phyloP scores from a whole-genome alignment of 2,888 invertebrate species.

The Elegia similella region DNA sequence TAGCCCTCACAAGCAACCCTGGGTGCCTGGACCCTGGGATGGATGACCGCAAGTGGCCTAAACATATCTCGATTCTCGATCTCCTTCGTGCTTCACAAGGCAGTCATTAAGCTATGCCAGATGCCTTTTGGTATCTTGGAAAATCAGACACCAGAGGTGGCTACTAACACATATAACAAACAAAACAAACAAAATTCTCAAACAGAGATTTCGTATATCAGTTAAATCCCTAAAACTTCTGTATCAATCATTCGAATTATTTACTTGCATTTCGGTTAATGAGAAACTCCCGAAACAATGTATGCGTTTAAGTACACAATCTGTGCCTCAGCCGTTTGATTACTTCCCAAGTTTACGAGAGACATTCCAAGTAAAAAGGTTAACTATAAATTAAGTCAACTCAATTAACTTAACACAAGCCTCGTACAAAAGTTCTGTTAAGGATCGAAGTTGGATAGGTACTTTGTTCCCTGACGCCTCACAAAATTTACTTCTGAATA shows the following conservation, averaged over 20 bases:
- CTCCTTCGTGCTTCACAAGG: no score
- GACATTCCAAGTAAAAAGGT: slow-evolving; percentile 36
- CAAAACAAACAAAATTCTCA: no score
- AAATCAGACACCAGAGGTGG: no score
- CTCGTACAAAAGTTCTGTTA: slow-evolving; percentile 39
- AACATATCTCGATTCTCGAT: no score
- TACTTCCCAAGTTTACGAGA: slow-evolving; percentile 24
- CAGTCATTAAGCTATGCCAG: no score
- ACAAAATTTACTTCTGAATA: slow-evolving; percentile 32
- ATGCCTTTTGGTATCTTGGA: no score
- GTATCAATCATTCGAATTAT: not conserved
- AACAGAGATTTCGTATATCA: not conserved
- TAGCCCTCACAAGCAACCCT: no score
- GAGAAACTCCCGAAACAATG: slow-evolving; percentile 2
- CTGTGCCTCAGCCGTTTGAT: slow-evolving; percentile 18
- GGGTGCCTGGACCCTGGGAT: no score
- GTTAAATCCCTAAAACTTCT: not conserved
- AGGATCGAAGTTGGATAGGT: slow-evolving; percentile 39
- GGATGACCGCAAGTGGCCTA: no score
- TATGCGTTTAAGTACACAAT: slow-evolving; percentile 13
- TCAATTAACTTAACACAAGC: slow-evolving; percentile 40
- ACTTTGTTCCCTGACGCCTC: slow-evolving; percentile 35
- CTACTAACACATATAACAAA: no score
- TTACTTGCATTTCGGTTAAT: slow-evolving; percentile 4
- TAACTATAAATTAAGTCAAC: slow-evolving; percentile 44